A percentile compares a stretch with the other conserved stretches of the same genome.
Conservation (phyloP, 2,888 invertebrate genomes). For the Ophonus ardosiacus region DNA sequence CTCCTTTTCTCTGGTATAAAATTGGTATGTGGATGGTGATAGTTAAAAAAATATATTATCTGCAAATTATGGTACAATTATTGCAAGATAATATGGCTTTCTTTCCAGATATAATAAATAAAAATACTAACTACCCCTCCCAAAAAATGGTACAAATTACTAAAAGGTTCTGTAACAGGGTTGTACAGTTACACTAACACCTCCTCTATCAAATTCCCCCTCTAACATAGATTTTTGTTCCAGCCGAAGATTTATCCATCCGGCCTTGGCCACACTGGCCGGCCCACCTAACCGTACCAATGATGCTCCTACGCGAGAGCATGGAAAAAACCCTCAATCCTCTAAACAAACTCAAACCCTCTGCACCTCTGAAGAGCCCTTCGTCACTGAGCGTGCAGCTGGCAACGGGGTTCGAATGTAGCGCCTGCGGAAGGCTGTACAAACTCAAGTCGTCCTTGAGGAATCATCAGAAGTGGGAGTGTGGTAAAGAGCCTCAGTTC, state of each 20-base stretch:
- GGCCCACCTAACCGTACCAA: conserved; percentile 85
- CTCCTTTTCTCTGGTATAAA: no score
- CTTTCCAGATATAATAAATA: neutral
- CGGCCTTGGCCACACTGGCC: conserved; percentile 85
- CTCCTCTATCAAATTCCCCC: neutral
- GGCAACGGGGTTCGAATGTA: conserved; percentile 83
- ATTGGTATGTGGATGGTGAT: no score
- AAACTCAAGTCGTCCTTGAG: conserved; percentile 91
- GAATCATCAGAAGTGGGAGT: conserved; percentile 92
- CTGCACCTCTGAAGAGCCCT: conserved; percentile 24
- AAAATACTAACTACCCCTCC: no score
- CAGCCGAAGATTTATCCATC: conserved; percentile 82
- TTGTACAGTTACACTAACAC: neutral
- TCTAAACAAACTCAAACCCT: conserved; percentile 35
- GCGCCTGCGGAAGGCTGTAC: conserved; percentile 90
- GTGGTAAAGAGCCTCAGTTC: conserved; percentile 90
- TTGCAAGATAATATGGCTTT: neutral
- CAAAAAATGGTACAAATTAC: neutral
- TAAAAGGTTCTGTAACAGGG: neutral
- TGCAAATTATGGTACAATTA: no score
- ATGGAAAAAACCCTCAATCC: conserved; percentile 68
- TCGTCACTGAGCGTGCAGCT: conserved; percentile 55
- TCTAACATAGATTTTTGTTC: conserved; percentile 72
- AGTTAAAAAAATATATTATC: no score
- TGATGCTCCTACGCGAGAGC: conserved; percentile 80